Base-by-base conservation (phyloP, 2,888 invertebrate genomes). In the Notodonta ziczac region DNA sequence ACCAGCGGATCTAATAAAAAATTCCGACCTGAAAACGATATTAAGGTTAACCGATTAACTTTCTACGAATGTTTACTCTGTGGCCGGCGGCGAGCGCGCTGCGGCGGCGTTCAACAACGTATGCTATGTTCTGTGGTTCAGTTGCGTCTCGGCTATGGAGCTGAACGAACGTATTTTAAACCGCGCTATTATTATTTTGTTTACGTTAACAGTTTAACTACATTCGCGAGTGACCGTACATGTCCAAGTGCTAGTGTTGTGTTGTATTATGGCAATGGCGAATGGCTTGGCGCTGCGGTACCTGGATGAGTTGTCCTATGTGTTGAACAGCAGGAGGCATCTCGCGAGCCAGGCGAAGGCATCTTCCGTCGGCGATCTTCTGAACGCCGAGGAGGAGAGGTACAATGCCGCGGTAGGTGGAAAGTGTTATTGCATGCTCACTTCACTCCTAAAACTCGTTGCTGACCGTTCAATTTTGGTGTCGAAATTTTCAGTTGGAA, bases 251-350 rank as follows among this genome's bases (percentile, higher is more conserved):
- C 63, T 69, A 68, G 82, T 78, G 78, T 72, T 76, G 75, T 80
- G 78, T 76, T 74, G 69, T 73, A 69, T 73, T 72, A 72, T 66
- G 63, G 80, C 65, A 76, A 93, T 93, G 93, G 92, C 93, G 40
- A 93, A 92, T 54, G 54, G 54, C 74, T 81, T 94, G 74, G 93
- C 94, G 67, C 78, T 94, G 60, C 82, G 93, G 52, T 94, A 94
- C 86, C 88, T 94, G 89, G 94, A 94, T 83, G 94, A 94, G 84
- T 76, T 94, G 70, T 93, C 93, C 40, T 93, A 87, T 74, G 94
- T 94, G 65, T 76, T 94, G 84, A 93, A 92, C 67, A 90, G 86
- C 74, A 81, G 94, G 73, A 83, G 86, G 74, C 90, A 90, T 60
- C 76, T 93, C 64, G 83, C 91, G 62, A 87, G 72, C 60, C 92